Base-by-base conservation (phyloP, 2,888 invertebrate genomes). In the Noctua pronuba region DNA sequence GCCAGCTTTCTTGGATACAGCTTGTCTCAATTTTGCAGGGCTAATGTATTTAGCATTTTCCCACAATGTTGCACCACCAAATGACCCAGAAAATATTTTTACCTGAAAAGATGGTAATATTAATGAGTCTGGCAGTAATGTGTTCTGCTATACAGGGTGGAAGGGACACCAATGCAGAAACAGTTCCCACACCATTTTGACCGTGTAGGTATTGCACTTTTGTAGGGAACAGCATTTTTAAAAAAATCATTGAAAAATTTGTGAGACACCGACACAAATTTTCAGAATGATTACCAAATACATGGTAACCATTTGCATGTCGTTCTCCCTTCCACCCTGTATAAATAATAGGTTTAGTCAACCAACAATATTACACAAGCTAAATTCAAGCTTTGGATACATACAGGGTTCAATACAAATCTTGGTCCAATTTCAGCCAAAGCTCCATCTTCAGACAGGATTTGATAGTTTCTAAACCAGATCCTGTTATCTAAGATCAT, bases 391-490 rank as follows among this genome's bases (percentile, higher is more conserved):
- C 10, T 46, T 46, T 46, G 24, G 10, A 52, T 80, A 95, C 96
- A 95, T 94, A 98, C 99, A 6, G 98, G 98, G 95, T 98, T 98
- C 88, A 98, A 94, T 1, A 98, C 98, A 97, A 98, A 98, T 95
- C 98, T 97, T n/a, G 98, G 98, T 21, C 98, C 99, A 90, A 99
- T 98, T 97, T 99, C 99, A 75, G 99, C 98, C 75, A 99, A 96
- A 68, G 99, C 99, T 79, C 99, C 99, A 96, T 99, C 99, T 96
- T 99, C 99, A 69, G 99, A 99, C 49, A 99, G 97, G 89, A 99
- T 99, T 96, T 99, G 99, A 93, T 98, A 99, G 96, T 99, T 99
- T 88, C 99, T 97, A 92, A 99, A 99, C 99, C 99, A 99, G 93
- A 99, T 98, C 86, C 99, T 97, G 89, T 99, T 98, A 92, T 99